Conservation (phyloP, 2,113 vertebrate species). For the Xerus inauris region DNA sequence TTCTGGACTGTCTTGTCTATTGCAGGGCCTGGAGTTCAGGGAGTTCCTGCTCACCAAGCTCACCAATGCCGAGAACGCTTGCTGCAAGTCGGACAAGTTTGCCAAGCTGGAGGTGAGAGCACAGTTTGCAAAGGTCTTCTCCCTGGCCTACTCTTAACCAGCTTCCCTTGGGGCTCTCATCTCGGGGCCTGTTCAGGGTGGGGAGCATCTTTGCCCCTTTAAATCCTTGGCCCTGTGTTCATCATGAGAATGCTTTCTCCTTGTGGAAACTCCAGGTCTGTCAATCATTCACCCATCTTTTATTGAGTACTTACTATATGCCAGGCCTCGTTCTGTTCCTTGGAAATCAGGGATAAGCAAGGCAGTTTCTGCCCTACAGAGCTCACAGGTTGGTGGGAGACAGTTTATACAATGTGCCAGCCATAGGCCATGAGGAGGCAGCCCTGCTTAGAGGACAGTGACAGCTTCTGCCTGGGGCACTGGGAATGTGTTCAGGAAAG, state of each 20-base stretch:
- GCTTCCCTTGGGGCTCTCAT: neutral
- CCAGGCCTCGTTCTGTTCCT: neutral
- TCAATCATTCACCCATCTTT: neutral
- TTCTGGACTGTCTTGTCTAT: neutral
- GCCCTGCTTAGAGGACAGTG: neutral
- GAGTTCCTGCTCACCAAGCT: constrained; percentile 98
- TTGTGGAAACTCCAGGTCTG: neutral
- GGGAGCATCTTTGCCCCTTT: neutral
- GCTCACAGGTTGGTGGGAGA: neutral
- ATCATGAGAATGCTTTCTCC: neutral
- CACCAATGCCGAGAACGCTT: constrained; percentile 95
- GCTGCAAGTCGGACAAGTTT: constrained; percentile 97
- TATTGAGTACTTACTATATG: neutral
- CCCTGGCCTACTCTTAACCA: neutral
- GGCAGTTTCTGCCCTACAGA: neutral
- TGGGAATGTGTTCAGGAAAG: neutral
- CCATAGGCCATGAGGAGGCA: neutral
- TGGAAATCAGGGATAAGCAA: neutral
- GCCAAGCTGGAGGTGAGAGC: constrained; percentile 94
- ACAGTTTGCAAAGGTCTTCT: neutral
- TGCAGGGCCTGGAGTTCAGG: constrained; percentile 93
- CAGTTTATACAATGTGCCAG: neutral
- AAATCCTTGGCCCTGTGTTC: neutral
- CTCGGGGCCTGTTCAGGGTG: neutral
- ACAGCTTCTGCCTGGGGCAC: neutral